Percentiles rank a stretch among this genome's conserved stretches.
These are phyloP conservation scores for Sclerurus mexicanus DNA, from an alignment of 2,113 vertebrate species.

Conservation along the genomic window DNA sequence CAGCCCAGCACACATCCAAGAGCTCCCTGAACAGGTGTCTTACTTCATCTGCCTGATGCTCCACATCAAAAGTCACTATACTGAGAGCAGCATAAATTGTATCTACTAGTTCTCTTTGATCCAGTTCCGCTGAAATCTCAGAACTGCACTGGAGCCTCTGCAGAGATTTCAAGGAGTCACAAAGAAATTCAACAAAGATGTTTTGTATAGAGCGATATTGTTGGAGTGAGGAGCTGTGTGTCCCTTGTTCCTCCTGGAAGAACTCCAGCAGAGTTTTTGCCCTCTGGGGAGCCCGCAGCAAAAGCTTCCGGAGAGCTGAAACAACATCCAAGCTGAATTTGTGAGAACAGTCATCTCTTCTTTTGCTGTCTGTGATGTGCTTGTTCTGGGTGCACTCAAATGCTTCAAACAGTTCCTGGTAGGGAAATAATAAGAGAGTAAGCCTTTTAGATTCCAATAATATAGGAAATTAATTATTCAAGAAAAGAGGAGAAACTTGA, in stretches of 20 bases:
- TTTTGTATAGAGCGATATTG: conserved; percentile 71
- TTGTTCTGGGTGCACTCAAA: conserved; percentile 70
- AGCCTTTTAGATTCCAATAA: neutral
- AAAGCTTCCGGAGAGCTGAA: conserved; percentile 77
- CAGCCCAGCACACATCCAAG: conserved; percentile 75
- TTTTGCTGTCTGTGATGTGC: conserved; percentile 10
- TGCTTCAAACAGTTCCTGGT: conserved; percentile 83
- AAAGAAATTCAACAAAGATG: conserved; percentile 81
- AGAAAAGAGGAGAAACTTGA: neutral
- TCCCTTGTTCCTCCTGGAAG: conserved; percentile 67
- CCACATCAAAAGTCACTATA: conserved; percentile 76
- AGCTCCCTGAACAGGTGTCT: conserved; percentile 82
- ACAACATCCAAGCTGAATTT: conserved; percentile 72
- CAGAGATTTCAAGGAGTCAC: conserved; percentile 67
- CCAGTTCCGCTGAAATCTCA: neutral
- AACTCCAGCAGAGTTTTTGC: conserved; percentile 81
- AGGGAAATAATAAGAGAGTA: neutral
- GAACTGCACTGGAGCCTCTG: conserved; percentile 45
- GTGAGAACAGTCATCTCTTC: conserved; percentile 19
- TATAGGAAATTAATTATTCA: neutral
- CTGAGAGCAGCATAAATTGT: conserved; percentile 80
- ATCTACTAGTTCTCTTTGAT: conserved; percentile 60
- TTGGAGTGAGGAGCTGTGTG: neutral
- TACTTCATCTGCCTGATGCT: conserved; percentile 68
- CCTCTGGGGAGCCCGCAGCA: conserved; percentile 77